Percentiles rank a stretch among this genome's conserved stretches.
These are phyloP conservation scores for Prunella strophiata DNA, from an alignment of 2,797 vertebrate genomes.

Conservation along the genomic window DNA sequence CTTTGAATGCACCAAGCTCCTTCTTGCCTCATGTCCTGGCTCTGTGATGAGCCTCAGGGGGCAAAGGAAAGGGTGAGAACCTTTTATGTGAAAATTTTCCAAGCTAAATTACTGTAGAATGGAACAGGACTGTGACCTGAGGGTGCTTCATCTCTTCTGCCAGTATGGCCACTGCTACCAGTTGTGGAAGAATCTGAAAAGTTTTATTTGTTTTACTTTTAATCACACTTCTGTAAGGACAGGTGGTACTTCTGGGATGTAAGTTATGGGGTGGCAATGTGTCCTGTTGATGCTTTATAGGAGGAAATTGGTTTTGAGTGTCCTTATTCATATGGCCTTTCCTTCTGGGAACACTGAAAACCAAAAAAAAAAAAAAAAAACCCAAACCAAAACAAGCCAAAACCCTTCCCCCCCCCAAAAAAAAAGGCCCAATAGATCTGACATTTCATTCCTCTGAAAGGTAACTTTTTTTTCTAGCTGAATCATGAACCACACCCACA, in stretches of 20 bases:
- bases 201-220: background rate
- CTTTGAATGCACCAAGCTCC: background rate
- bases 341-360: background rate
- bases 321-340: background rate
- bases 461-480: background rate
- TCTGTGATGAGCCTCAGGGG: rapidly evolving
- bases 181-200: background rate
- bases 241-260: background rate
- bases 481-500: background rate
- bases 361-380: background rate
- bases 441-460: background rate
- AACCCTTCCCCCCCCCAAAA: too few relatives aligned
- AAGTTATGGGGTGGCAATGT: background rate
- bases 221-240: background rate
- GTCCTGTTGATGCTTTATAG: background rate
- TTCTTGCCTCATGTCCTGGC: background rate
- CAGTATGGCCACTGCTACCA: background rate
- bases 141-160: background rate
- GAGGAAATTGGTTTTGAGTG: background rate
- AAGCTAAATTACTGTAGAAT: background rate
- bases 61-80: background rate
- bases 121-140: background rate
- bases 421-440: too few relatives aligned
- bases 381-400: too few relatives aligned
- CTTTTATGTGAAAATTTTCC: background rate